Percentiles rank a stretch among this genome's conserved stretches.
Evolutionary conservation across 2,113 vertebrate species (phyloP).

Genomic region (Leucopsar rothschildi): DNA sequence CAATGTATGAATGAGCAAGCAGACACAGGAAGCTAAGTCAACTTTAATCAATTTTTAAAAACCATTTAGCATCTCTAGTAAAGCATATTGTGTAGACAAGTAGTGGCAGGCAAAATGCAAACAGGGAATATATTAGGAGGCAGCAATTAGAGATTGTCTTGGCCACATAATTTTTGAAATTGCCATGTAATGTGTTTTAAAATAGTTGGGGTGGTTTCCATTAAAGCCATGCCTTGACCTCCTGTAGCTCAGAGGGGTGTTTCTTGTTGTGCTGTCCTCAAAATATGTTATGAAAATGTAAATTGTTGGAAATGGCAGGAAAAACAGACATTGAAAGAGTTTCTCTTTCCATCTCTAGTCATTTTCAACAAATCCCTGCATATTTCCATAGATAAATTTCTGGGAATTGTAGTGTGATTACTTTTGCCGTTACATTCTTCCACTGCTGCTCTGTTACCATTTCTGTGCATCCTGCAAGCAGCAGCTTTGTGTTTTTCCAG

Average conservation of each 20-base stretch:
- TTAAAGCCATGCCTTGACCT: not conserved
- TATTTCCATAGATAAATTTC: not conserved
- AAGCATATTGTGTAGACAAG: not conserved
- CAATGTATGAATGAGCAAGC: not conserved
- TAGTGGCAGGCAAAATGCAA: not conserved
- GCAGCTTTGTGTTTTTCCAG: not conserved
- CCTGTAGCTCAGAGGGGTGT: not conserved
- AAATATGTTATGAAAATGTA: not conserved
- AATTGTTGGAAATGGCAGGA: not conserved
- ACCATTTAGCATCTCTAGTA: not conserved
- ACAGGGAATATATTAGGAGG: not conserved
- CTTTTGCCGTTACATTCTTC: not conserved
- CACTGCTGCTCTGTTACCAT: not conserved
- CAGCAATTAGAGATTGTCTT: not conserved
- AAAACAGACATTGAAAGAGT: not conserved
- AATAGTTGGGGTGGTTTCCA: not conserved
- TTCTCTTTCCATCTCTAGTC: not conserved
- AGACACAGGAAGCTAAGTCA: not conserved
- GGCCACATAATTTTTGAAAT: not conserved
- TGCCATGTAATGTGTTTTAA: not conserved
- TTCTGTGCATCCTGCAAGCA: not conserved
- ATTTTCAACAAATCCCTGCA: not conserved
- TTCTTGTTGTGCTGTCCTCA: not conserved
- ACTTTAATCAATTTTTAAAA: slow-evolving; percentile 11
- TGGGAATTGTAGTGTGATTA: not conserved